phyloP scores from a whole-genome alignment of 2,113 vertebrate species.

The Saguinus imperator region DNA sequence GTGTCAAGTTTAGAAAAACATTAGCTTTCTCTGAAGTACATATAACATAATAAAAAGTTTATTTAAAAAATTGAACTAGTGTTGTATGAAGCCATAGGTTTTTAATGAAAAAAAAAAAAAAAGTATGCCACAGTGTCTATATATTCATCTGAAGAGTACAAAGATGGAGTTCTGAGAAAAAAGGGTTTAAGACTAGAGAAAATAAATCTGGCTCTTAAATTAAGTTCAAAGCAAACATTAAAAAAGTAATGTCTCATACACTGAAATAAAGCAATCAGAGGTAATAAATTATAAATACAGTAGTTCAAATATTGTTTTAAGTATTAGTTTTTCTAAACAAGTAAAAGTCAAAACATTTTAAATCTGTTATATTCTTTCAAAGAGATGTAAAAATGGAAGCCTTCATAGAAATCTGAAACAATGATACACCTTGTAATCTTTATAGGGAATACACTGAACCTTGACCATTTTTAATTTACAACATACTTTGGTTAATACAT shows the following conservation, averaged over 20 bases:
- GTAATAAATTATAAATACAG: constrained; percentile 87
- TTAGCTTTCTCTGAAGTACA: constrained; percentile 46
- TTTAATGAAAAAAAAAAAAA: constrained; percentile 89
- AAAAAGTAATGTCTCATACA: constrained; percentile 83
- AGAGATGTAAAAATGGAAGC: constrained; percentile 51
- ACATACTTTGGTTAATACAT: constrained; percentile 65
- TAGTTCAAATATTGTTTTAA: constrained; percentile 80
- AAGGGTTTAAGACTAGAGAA: constrained; percentile 81
- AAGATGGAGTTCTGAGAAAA: constrained; percentile 85
- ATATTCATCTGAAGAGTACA: constrained; percentile 86
- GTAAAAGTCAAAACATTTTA: constrained; percentile 56
- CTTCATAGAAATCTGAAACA: constrained; percentile 66
- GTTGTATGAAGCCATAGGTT: constrained; percentile 85
- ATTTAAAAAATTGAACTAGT: constrained; percentile 69
- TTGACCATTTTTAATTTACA: constrained; percentile 75
- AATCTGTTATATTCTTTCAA: constrained; percentile 60
- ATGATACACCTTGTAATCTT: constrained; percentile 62
- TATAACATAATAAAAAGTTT: constrained; percentile 50
- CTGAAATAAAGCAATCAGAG: constrained; percentile 80
- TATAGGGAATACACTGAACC: constrained; percentile 65
- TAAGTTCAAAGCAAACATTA: constrained; percentile 82
- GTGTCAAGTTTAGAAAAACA: constrained; percentile 46
- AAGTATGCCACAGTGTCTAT: constrained; percentile 85
- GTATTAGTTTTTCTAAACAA: constrained; percentile 76
- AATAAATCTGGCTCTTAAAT: constrained; percentile 85